Conservation (phyloP, 2,888 invertebrate genomes). For the Chrysolina haemoptera region DNA sequence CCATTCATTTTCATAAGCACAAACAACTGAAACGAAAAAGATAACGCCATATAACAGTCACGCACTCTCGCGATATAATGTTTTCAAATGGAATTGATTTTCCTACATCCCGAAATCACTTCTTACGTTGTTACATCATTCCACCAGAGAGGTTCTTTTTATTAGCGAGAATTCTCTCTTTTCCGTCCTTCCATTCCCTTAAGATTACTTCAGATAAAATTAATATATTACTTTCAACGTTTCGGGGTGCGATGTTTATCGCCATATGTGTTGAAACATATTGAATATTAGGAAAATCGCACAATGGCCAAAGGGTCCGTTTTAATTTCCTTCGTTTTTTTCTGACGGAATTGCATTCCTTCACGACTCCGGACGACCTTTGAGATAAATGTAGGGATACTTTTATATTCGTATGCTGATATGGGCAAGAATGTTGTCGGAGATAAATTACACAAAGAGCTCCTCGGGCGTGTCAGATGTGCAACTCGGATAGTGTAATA, state of each 20-base stretch:
- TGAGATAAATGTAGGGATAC: constrained; percentile 20
- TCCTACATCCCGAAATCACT: constrained; percentile 6
- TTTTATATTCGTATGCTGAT: constrained; percentile 24
- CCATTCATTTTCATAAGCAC: constrained; percentile 12
- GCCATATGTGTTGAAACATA: constrained; percentile 26
- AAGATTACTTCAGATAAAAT: constrained; percentile 30
- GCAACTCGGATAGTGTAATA: neutral
- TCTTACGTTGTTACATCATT: constrained; percentile 9
- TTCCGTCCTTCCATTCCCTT: neutral
- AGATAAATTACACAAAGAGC: constrained; percentile 19
- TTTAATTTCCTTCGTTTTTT: constrained; percentile 12
- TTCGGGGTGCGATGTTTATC: constrained; percentile 20
- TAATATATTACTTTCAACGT: constrained; percentile 28
- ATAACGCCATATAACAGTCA: neutral
- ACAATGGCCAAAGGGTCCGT: constrained; percentile 7
- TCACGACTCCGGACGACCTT: constrained; percentile 8
- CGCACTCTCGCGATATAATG: neutral
- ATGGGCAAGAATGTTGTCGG: constrained; percentile 23
- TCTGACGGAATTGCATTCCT: constrained; percentile 7
- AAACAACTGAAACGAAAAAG: neutral
- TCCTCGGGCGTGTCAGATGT: neutral
- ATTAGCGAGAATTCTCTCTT: constrained; percentile 16
- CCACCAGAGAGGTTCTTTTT: constrained; percentile 12
- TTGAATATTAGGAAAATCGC: constrained; percentile 26
- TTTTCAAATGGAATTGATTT: constrained; percentile 12